Conservation (phyloP, 1,140 invertebrate genomes). For the Bombus pyrosoma region DNA sequence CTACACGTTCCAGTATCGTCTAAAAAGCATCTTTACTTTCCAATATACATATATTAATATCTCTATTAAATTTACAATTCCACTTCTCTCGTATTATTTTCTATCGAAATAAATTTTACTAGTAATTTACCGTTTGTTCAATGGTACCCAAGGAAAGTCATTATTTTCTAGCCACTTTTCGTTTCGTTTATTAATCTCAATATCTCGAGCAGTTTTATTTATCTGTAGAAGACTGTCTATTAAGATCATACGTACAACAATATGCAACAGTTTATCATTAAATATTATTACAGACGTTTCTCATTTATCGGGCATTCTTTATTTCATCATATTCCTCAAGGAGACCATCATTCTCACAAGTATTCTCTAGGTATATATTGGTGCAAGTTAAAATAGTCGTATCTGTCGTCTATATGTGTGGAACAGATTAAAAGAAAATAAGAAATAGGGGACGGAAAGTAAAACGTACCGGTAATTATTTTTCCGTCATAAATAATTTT, state of each 20-base stretch:
- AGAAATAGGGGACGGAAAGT: background rate
- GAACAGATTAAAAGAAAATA: background rate
- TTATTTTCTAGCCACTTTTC: background rate
- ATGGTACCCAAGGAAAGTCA: background rate
- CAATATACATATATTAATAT: background rate
- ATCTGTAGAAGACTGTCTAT: background rate
- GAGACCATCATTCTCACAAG: background rate
- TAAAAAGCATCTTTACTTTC: background rate
- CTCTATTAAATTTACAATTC: background rate
- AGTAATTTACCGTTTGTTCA: background rate
- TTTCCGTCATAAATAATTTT: constrained; percentile 11
- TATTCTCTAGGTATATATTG: background rate
- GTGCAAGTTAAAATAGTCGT: too few relatives aligned
- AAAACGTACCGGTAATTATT: background rate
- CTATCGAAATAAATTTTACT: background rate
- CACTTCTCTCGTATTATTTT: background rate
- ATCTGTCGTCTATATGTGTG: background rate
- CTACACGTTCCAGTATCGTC: background rate
- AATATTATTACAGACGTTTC: too few relatives aligned
- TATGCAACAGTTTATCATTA: too few relatives aligned
- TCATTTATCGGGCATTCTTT: background rate
- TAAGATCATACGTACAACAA: too few relatives aligned
- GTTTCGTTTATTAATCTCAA: background rate
- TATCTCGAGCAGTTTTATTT: too few relatives aligned
- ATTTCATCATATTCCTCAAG: background rate